Conservation (phyloP, 2,113 vertebrate species). For the Gadus chalcogrammus region DNA sequence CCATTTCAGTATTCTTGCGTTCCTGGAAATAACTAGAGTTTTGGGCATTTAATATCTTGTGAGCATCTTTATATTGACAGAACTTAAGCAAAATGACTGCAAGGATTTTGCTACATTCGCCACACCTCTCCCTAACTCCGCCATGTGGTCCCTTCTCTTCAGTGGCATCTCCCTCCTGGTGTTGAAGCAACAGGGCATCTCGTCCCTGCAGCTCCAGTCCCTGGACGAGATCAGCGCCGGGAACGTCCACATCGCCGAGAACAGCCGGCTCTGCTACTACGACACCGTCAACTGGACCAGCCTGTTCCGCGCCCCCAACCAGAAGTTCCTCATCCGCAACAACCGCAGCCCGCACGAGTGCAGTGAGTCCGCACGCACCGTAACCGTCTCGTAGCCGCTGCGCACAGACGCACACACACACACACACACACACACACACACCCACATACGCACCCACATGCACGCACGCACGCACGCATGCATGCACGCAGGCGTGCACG, state of each 20-base stretch:
- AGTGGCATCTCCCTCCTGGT: slow-evolving; percentile 97
- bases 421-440: not conserved
- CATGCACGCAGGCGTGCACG: too few species aligned
- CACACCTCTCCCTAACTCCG: slow-evolving; percentile 5
- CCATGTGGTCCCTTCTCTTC: slow-evolving; percentile 10
- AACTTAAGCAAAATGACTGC: too few species aligned
- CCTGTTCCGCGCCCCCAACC: slow-evolving; percentile 84
- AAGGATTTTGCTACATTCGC: too few species aligned
- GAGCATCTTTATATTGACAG: too few species aligned
- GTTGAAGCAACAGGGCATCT: slow-evolving; percentile 92
- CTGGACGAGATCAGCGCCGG: slow-evolving; percentile 94
- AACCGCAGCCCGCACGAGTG: slow-evolving; percentile 88
- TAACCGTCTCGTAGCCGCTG: not conserved
- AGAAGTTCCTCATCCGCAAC: slow-evolving; percentile 87
- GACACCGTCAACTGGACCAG: slow-evolving; percentile 95
- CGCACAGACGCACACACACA: not conserved
- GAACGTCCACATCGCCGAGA: slow-evolving; percentile 95
- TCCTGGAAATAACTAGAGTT: too few species aligned
- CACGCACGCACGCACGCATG: too few species aligned
- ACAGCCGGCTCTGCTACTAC: slow-evolving; percentile 93
- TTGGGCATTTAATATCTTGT: too few species aligned
- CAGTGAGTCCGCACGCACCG: slow-evolving; percentile 77
- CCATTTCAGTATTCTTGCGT: too few species aligned
- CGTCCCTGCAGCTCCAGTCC: slow-evolving; percentile 92
- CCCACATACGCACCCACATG: too few species aligned